phyloP scores from a whole-genome alignment of 2,113 vertebrate genomes.

The Bubo blakistoni region DNA sequence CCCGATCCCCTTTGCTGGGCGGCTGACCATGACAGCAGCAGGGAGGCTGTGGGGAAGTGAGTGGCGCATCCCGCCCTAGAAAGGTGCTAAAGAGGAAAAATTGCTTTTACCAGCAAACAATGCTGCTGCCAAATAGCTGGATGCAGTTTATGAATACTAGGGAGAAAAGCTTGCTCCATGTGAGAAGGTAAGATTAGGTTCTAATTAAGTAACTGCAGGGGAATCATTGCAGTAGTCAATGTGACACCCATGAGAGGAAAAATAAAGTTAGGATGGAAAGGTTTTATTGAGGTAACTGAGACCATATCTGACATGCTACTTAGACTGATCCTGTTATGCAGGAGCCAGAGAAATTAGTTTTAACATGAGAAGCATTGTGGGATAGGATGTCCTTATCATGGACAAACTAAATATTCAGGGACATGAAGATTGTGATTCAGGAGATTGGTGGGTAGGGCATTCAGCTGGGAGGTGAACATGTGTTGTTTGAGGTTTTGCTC shows the following conservation, averaged over 20 bases:
- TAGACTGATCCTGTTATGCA: not conserved
- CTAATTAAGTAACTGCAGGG: slow-evolving; percentile 17
- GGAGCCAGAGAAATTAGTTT: not conserved
- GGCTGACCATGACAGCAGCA: not conserved
- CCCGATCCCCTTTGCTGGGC: not conserved
- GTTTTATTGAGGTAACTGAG: not conserved
- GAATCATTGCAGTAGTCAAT: not conserved
- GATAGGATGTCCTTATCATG: not conserved
- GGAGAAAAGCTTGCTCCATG: not conserved
- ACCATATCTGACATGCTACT: not conserved
- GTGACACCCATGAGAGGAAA: not conserved
- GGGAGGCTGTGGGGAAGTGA: not conserved
- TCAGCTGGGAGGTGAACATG: not conserved
- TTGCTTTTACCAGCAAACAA: not conserved
- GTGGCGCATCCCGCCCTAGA: not conserved
- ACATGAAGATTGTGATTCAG: not conserved
- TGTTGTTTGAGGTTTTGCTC: not conserved
- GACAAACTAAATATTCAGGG: not conserved
- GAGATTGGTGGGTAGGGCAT: not conserved
- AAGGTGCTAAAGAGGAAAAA: not conserved
- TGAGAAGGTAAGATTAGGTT: slow-evolving; percentile 1
- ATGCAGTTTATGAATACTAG: not conserved
- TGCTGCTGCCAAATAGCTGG: not conserved
- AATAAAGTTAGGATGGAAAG: slow-evolving; percentile 9
- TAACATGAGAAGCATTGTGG: not conserved